Conservation (phyloP, 2,888 invertebrate genomes). For the Heliconius erato region DNA sequence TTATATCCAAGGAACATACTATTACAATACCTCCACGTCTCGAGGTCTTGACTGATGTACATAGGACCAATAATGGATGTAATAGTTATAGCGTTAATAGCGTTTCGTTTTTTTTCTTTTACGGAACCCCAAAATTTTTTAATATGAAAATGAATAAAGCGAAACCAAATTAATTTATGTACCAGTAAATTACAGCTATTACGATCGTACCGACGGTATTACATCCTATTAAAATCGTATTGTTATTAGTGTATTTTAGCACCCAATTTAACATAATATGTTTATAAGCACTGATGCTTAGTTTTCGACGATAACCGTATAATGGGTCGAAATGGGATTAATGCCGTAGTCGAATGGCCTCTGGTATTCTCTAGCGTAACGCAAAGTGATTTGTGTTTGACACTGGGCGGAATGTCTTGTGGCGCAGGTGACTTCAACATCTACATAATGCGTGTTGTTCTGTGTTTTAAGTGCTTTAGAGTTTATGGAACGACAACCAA, state of each 20-base stretch:
- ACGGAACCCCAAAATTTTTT: too few relatives aligned
- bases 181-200: background rate
- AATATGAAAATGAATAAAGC: background rate
- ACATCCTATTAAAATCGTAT: background rate
- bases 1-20: too few relatives aligned
- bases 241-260: conserved; percentile 10
- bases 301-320: conserved; percentile 19
- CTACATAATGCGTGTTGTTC: conserved; percentile 55
- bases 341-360: conserved; percentile 27
- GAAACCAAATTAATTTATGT: background rate
- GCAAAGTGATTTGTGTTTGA: conserved; percentile 58
- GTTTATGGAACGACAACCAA: conserved; percentile 28
- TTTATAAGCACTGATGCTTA: conserved; percentile 14
- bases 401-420: conserved; percentile 50
- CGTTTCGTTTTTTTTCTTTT: too few relatives aligned
- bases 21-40: too few relatives aligned
- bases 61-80: too few relatives aligned
- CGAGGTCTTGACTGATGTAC: too few relatives aligned
- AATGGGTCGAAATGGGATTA: conserved; percentile 28
- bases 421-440: conserved; percentile 52
- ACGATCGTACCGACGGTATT: too few relatives aligned
- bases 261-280: conserved; percentile 11
- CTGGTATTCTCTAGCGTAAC: conserved; percentile 36
- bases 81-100: too few relatives aligned
- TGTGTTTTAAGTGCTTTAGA: conserved; percentile 44